These are phyloP conservation scores for Buteo buteo DNA, from an alignment of 2,113 vertebrate species.

Conservation along the genomic window DNA sequence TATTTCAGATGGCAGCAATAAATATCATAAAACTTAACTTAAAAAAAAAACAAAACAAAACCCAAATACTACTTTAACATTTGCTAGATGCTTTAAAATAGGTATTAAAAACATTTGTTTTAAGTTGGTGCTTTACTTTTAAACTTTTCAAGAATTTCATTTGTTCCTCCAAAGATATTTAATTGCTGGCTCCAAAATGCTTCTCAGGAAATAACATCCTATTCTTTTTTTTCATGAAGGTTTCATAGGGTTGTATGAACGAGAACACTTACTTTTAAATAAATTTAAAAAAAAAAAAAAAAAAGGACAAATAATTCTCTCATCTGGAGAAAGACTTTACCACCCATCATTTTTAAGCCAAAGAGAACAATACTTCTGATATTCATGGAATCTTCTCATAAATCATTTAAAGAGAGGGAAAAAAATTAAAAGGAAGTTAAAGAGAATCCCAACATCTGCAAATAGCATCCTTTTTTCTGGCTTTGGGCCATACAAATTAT, in stretches of 20 bases:
- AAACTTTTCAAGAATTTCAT: background rate
- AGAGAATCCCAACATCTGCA: background rate
- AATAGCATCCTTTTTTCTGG: background rate
- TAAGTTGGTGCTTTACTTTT: background rate
- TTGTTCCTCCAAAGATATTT: background rate
- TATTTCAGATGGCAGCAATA: background rate
- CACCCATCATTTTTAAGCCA: background rate
- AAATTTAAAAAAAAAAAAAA: background rate
- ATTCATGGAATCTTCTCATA: background rate
- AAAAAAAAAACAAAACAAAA: background rate
- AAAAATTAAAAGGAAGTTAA: background rate
- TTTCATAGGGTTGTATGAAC: background rate
- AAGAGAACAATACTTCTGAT: background rate
- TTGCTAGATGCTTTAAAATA: background rate
- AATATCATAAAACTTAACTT: background rate
- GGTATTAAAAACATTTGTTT: background rate
- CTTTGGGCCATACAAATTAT: background rate
- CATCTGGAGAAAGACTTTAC: background rate
- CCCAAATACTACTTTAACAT: background rate
- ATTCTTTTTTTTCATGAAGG: background rate
- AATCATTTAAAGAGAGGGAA: background rate
- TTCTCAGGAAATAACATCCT: background rate
- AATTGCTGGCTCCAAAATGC: background rate
- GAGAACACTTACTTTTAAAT: background rate
- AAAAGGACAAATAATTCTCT: background rate